Evolutionary conservation across 2,797 vertebrate genomes (phyloP), one percentile per base, ranked within the genome.

Genomic region (Neosilurus hyrtlii): DNA sequence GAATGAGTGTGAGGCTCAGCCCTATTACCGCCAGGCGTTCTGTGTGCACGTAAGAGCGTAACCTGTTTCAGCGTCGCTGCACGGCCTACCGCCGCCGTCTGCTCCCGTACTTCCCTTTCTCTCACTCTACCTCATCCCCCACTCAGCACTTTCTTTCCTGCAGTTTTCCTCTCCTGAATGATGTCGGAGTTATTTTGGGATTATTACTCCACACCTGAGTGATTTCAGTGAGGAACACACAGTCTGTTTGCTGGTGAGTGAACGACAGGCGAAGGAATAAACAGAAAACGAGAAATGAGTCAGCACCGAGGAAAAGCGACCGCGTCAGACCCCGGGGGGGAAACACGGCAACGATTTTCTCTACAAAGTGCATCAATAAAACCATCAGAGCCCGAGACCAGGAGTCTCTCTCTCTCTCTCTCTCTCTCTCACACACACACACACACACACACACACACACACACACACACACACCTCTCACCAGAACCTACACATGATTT

Each of bases 321-420:
- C 22, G 80, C 16, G 9, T 79, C 82, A 79, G 52, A 62, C 26
- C 49, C 43, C 70, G 1, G 10, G 54, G 62, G 66, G 54, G 66
- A 73, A 73, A 35, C 18, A 26, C 65, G 6, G 18, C n/a, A 78
- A 78, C 2, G 54, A 52, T 71, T 70, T 56, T 67, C n/a, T 20
- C 51, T 63, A 30, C 3, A 71, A 54, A 35, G 63, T 65, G 49
- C 82, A 83, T 83, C 67, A 83, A 72, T 83, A 83, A 79, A 79
- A 72, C 56, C 82, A 83, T 52, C 68, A 79, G 51, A 43, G 37
- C 2, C 37, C 6, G 37, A 43, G 37, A 43, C 37, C 37, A 43
- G 37, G 6, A n/a, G n/a, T n/a, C n/a, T n/a, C n/a, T n/a, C n/a
- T n/a, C n/a, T n/a, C n/a, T n/a, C n/a, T n/a, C n/a, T n/a, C n/a